A percentile compares a stretch with the other conserved stretches of the same genome.
Evolutionary conservation across 2,113 vertebrate genomes (phyloP).

Genomic region (Nycticorax nycticorax): DNA sequence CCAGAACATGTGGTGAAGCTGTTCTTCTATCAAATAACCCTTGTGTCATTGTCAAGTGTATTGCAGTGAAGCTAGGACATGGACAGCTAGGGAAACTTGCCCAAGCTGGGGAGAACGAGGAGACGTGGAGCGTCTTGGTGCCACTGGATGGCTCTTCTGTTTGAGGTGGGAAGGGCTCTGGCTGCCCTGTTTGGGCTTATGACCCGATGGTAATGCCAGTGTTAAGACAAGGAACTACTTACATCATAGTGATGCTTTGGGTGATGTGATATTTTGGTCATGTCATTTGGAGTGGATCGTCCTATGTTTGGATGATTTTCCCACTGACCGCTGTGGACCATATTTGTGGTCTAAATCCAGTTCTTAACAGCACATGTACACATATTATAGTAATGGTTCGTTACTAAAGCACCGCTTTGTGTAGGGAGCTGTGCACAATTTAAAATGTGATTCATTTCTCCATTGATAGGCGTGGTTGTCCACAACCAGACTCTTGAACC

Average conservation of each 20-base stretch:
- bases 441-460: background rate
- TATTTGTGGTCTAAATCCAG: background rate
- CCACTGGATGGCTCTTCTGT: background rate
- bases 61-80: background rate
- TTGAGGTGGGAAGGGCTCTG: background rate
- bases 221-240: background rate
- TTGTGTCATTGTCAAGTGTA: background rate
- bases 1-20: background rate
- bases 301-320: background rate
- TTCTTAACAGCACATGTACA: background rate
- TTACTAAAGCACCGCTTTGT: background rate
- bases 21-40: background rate
- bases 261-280: background rate
- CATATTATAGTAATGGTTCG: background rate
- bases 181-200: background rate
- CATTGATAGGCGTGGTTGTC: background rate
- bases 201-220: background rate
- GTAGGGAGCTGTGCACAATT: background rate
- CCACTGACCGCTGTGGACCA: background rate
- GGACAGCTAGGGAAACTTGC: background rate
- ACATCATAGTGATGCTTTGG: background rate
- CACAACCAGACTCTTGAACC: background rate
- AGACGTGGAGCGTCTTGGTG: background rate
- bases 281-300: background rate
- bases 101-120: background rate